phyloP scores from a whole-genome alignment of 2,888 invertebrate species.

The Rhingia rostrata region DNA sequence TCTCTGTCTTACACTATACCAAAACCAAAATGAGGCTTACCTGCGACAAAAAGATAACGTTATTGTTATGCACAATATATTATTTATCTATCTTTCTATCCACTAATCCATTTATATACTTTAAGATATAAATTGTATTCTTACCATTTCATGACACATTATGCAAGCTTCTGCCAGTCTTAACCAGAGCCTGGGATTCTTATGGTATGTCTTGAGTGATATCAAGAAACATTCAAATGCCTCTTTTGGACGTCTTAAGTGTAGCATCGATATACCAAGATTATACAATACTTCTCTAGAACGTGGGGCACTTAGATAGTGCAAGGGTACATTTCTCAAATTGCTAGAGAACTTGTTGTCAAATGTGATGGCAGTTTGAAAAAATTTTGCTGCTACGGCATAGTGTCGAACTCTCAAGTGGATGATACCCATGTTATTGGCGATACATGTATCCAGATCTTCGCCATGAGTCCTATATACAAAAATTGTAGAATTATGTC shows the following conservation, averaged over 20 bases:
- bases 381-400: conserved; percentile 82
- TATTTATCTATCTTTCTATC: no score
- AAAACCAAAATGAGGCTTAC: no score
- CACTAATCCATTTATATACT: no score
- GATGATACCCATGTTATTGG: conserved; percentile 83
- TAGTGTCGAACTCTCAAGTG: conserved; percentile 82
- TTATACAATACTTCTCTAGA: conserved; percentile 83
- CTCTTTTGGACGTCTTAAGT: conserved; percentile 90
- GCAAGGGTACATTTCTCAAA: conserved; percentile 78
- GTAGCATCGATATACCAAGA: conserved; percentile 88
- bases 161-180: conserved; percentile 97
- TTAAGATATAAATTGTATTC: conserved; percentile 17
- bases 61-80: no score
- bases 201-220: conserved; percentile 92
- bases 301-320: conserved; percentile 80
- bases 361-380: conserved; percentile 82
- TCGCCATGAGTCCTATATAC: conserved; percentile 77
- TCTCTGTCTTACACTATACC: no score
- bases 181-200: conserved; percentile 95
- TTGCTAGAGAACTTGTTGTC: conserved; percentile 80
- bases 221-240: conserved; percentile 96
- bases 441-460: conserved; percentile 81
- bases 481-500: background rate
- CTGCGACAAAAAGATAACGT: no score
- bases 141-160: conserved; percentile 84